Evolutionary conservation across 2,113 vertebrate genomes (phyloP).

Genomic region (Limnothrissa miodon): DNA sequence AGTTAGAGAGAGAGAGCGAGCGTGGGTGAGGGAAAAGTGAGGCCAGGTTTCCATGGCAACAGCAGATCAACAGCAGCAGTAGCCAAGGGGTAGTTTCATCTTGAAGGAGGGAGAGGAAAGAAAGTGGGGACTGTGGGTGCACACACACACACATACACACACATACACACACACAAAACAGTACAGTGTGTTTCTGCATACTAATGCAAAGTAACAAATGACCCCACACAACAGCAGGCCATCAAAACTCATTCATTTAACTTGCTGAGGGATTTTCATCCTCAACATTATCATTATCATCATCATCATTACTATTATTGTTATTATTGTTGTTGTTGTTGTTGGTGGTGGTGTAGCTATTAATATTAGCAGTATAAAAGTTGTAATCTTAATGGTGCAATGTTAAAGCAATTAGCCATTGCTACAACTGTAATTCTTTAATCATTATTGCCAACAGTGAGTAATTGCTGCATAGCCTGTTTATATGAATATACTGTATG

Average conservation of each 20-base stretch:
- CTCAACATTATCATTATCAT: background rate
- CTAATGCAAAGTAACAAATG: background rate
- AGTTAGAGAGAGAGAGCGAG: conserved; percentile 46
- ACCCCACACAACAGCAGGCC: background rate
- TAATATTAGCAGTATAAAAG: background rate
- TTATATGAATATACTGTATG: background rate
- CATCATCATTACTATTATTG: background rate
- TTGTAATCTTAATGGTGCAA: background rate
- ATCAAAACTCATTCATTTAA: background rate
- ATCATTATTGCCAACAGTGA: background rate
- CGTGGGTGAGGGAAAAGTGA: conserved; percentile 60
- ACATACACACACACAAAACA: background rate
- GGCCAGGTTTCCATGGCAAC: conserved; percentile 77
- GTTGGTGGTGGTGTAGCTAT: background rate
- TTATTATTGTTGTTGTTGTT: background rate
- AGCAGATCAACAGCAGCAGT: conserved; percentile 55
- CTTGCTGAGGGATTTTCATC: background rate
- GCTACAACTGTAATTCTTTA: background rate
- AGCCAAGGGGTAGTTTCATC: conserved; percentile 71
- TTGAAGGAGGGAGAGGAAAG: conserved; percentile 67
- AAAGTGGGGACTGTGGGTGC: conserved; percentile 39
- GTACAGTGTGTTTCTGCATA: background rate
- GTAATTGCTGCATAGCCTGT: background rate
- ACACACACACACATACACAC: background rate
- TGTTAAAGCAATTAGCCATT: background rate